Evolutionary conservation across 2,888 invertebrate genomes (phyloP).

Genomic region (Noctua janthina): DNA sequence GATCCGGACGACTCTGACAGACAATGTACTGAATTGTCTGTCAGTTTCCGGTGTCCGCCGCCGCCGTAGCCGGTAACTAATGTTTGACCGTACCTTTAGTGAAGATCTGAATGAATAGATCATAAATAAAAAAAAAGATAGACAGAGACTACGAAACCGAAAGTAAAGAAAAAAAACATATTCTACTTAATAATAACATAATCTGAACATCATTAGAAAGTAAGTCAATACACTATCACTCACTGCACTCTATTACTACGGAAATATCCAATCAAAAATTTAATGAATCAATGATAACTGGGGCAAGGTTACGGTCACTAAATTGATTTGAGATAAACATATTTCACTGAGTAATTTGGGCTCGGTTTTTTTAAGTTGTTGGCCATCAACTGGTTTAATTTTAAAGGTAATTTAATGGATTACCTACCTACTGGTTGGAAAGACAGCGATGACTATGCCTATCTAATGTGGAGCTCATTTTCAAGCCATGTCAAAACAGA

Average conservation of each 20-base stretch:
- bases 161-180: not conserved
- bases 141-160: not conserved
- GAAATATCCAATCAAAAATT: not conserved
- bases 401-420: constrained; percentile 7
- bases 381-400: constrained; percentile 33
- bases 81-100: too few species aligned
- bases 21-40: too few species aligned
- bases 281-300: not conserved
- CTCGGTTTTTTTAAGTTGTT: constrained; percentile 6
- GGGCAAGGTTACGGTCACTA: constrained; percentile 45
- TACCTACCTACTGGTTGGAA: not conserved
- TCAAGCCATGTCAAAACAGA: too few species aligned
- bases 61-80: too few species aligned
- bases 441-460: not conserved
- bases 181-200: not conserved
- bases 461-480: too few species aligned
- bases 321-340: constrained; percentile 22
- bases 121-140: not conserved
- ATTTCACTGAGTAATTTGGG: constrained; percentile 18
- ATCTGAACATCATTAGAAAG: not conserved
- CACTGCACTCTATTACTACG: not conserved
- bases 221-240: not conserved
- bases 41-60: too few species aligned
- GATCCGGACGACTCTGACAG: too few species aligned
- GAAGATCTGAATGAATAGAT: not conserved